Percentiles rank a stretch among this genome's conserved stretches.
phyloP scores from a whole-genome alignment of 2,113 vertebrate species.

The Panthera uncia region DNA sequence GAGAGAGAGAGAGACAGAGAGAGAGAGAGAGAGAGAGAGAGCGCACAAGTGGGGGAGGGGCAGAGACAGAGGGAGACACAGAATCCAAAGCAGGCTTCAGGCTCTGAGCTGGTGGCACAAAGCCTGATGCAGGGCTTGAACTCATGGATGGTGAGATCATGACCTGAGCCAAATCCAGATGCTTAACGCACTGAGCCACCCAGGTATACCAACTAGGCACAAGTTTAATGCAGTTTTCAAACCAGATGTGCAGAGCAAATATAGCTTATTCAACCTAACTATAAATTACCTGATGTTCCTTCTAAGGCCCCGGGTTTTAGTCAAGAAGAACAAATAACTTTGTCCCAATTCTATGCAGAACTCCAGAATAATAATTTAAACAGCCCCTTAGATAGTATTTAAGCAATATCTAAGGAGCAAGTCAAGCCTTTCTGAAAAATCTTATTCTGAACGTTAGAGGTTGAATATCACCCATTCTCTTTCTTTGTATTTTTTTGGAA shows the following conservation, averaged over 20 bases:
- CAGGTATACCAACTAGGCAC: not conserved
- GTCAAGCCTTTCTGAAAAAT: slow-evolving; percentile 19
- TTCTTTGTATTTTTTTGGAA: not conserved
- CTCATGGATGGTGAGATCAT: no score
- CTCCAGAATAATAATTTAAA: slow-evolving; percentile 43
- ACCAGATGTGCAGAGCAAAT: slow-evolving; percentile 47
- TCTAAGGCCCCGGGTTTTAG: not conserved
- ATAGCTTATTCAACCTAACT: slow-evolving; percentile 29
- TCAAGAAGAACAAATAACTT: slow-evolving; percentile 36
- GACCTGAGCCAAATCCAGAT: no score
- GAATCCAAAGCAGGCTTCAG: no score
- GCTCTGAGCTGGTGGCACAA: no score
- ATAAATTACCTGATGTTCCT: slow-evolving; percentile 30
- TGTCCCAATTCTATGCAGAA: slow-evolving; percentile 32
- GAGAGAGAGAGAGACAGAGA: no score
- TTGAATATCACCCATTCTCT: not conserved
- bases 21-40: no score
- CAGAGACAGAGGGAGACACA: no score
- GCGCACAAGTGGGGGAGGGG: no score
- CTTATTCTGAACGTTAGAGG: not conserved
- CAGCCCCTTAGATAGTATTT: not conserved
- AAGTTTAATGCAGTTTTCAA: slow-evolving; percentile 36
- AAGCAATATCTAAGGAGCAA: not conserved
- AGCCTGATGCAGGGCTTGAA: no score
- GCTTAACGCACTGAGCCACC: no score